Percentiles rank a stretch among this genome's conserved stretches.
Evolutionary conservation across 2,797 vertebrate genomes (phyloP).

Genomic region (Sandelia bainsii): DNA sequence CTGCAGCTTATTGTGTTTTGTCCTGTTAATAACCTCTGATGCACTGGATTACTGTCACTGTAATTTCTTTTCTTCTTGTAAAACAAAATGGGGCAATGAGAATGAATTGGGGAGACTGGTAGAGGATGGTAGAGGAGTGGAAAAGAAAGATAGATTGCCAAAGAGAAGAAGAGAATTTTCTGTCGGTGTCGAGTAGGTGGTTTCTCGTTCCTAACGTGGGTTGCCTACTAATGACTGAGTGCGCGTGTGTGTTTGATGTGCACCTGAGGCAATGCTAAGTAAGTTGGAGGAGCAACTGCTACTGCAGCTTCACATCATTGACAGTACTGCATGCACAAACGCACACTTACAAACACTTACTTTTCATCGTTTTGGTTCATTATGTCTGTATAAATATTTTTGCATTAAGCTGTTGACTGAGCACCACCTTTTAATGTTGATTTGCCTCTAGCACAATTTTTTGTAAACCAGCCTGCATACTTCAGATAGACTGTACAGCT

Average conservation of each 20-base stretch:
- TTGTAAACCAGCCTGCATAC: neutral
- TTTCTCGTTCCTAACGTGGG: conserved; percentile 57
- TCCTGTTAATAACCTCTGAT: conserved; percentile 9
- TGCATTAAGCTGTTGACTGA: conserved; percentile 51
- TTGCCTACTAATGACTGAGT: conserved; percentile 64
- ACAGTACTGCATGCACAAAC: conserved; percentile 21
- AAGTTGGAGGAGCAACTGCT: conserved; percentile 44
- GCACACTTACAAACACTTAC: conserved; percentile 33
- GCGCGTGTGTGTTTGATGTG: conserved; percentile 35
- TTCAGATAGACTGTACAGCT: conserved; percentile 13
- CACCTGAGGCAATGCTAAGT: conserved; percentile 62
- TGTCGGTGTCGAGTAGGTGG: conserved; percentile 47
- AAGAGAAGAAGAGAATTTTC: conserved; percentile 41
- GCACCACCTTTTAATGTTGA: conserved; percentile 30
- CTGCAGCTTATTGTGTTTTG: neutral
- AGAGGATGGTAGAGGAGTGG: neutral
- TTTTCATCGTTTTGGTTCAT: conserved; percentile 37
- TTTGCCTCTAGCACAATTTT: conserved; percentile 9
- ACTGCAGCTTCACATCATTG: conserved; percentile 41
- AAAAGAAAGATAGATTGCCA: conserved; percentile 46
- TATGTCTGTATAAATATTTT: conserved; percentile 44
- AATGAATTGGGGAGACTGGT: neutral
- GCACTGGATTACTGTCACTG: neutral
- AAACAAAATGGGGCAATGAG: neutral
- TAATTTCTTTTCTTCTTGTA: conserved; percentile 3